Evolutionary conservation across 2,888 invertebrate genomes (phyloP).

Genomic region (Dryobota labecula): DNA sequence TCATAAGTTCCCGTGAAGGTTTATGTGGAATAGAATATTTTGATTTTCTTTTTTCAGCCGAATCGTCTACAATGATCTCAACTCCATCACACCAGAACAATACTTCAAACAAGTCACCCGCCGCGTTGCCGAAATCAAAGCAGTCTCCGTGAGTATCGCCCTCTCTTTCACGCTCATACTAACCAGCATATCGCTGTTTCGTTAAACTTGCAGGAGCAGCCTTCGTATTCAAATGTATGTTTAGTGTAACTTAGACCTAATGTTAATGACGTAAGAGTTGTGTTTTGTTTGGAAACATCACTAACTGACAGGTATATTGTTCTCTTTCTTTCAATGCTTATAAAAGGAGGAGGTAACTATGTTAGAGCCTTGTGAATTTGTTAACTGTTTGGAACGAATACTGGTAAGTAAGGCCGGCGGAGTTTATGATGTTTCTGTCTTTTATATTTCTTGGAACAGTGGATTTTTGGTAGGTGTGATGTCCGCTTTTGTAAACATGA

Average conservation of each 20-base stretch:
- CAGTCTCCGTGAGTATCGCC: conserved; percentile 94
- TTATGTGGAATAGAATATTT: too few relatives aligned
- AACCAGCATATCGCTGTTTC: conserved; percentile 61
- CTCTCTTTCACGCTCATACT: conserved; percentile 63
- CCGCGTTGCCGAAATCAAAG: conserved; percentile 96
- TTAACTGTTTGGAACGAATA: conserved; percentile 78
- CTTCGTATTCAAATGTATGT: conserved; percentile 76
- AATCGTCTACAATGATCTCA: conserved; percentile 97
- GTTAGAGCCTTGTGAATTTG: conserved; percentile 80
- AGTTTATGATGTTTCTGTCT: conserved; percentile 83
- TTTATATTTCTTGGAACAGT: conserved; percentile 57
- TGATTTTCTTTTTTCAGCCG: too few relatives aligned
- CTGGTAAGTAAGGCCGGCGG: conserved; percentile 83
- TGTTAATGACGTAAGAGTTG: conserved; percentile 52
- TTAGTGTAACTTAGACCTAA: conserved; percentile 54
- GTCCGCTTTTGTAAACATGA: conserved; percentile 7
- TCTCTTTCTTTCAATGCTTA: conserved; percentile 88
- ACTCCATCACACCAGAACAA: conserved; percentile 97
- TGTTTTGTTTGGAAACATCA: conserved; percentile 82
- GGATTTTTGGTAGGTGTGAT: conserved; percentile 52
- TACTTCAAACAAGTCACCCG: conserved; percentile 98
- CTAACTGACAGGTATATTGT: conserved; percentile 88
- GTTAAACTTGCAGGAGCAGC: conserved; percentile 75
- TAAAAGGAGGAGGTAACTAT: conserved; percentile 89
- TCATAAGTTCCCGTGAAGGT: too few relatives aligned